Conservation (phyloP, 2,888 invertebrate genomes). For the Perithous albicinctus region DNA sequence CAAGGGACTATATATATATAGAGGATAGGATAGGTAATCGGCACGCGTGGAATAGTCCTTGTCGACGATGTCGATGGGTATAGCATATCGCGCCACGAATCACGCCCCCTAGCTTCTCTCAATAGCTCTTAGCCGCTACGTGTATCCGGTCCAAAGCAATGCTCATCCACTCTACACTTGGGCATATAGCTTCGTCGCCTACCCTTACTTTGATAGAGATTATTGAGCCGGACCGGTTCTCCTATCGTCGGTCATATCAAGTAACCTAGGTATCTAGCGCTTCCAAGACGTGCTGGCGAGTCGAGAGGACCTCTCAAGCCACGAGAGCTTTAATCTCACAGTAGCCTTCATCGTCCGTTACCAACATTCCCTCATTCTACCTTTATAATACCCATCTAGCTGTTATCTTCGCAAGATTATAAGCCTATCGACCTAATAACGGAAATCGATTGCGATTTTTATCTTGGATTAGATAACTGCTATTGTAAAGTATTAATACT, state of each 20-base stretch:
- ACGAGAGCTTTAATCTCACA: constrained; percentile 2
- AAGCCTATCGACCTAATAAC: constrained; percentile 2
- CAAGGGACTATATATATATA: neutral
- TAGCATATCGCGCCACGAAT: constrained; percentile 19
- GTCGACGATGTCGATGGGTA: neutral
- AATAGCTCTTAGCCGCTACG: constrained; percentile 14
- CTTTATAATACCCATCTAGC: neutral
- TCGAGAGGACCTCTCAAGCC: constrained; percentile 1
- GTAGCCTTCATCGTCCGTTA: neutral
- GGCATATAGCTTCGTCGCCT: constrained; percentile 17
- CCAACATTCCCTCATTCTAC: neutral
- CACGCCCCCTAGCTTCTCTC: constrained; percentile 6
- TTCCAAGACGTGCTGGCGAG: constrained; percentile 17
- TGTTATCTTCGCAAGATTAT: neutral
- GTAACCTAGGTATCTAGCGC: constrained; percentile 27
- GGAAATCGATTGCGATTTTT: constrained; percentile 3
- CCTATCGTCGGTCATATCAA: constrained; percentile 18
- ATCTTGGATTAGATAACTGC: constrained; percentile 5
- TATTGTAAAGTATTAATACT: neutral
- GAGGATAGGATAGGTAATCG: constrained; percentile 5
- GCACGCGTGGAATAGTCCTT: constrained; percentile 5
- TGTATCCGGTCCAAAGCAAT: constrained; percentile 35
- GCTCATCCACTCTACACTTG: constrained; percentile 28
- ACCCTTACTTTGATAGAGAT: constrained; percentile 47
- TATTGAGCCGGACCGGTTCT: constrained; percentile 21